These are phyloP conservation scores for Pararge aegeria DNA, from an alignment of 1,140 invertebrate species.

Conservation along the genomic window DNA sequence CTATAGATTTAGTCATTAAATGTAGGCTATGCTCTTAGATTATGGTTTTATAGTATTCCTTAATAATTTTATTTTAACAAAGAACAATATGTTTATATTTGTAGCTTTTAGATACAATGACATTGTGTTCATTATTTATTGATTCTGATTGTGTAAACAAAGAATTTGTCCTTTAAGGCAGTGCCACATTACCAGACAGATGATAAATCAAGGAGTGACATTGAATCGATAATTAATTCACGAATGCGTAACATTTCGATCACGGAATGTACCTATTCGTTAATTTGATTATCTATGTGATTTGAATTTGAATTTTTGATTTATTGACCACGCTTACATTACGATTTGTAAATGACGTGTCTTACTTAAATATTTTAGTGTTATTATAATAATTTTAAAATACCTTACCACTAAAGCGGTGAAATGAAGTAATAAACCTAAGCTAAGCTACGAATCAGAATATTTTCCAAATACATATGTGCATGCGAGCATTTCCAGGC, in stretches of 20 bases:
- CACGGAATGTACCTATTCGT: conserved; percentile 2
- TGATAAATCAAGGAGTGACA: conserved; percentile 12
- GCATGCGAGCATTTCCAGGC: too few relatives aligned
- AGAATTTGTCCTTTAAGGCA: conserved; percentile 30
- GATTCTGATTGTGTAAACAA: conserved; percentile 45
- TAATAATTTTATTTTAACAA: conserved; percentile 36
- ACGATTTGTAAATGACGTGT: too few relatives aligned
- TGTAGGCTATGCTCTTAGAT: conserved; percentile 34
- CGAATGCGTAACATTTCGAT: conserved; percentile 6
- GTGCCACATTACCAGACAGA: conserved; percentile 14
- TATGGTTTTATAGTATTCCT: conserved; percentile 50
- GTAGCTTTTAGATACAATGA: conserved; percentile 33
- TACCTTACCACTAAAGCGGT: too few relatives aligned
- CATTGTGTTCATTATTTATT: conserved; percentile 60
- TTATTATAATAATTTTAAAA: too few relatives aligned
- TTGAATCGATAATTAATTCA: conserved; percentile 14
- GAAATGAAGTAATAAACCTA: too few relatives aligned
- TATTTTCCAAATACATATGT: too few relatives aligned
- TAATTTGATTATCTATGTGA: conserved; percentile 10
- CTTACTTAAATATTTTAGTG: too few relatives aligned
- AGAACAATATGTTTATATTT: conserved; percentile 32
- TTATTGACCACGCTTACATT: background rate
- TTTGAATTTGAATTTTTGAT: conserved; percentile 8
- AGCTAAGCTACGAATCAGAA: too few relatives aligned
- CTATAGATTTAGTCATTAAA: conserved; percentile 30